Evolutionary conservation across 2,797 vertebrate species (phyloP), one percentile per base, ranked within the genome.

Genomic region (Epinephelus coioides): DNA sequence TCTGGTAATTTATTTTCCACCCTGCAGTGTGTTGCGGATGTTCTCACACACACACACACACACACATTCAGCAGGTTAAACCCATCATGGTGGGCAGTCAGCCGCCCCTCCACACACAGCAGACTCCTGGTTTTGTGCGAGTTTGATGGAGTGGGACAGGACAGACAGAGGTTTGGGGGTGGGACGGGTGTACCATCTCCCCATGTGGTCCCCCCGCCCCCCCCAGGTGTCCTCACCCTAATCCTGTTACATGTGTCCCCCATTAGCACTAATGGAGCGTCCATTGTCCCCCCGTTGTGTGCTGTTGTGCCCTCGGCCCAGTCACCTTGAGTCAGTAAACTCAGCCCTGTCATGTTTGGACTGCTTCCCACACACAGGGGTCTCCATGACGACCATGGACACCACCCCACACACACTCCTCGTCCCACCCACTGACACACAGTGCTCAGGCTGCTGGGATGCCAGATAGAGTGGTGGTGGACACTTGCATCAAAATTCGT

Each of bases 231-330:
- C 90, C 86, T 85, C 85, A 79, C 78, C 84, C 90, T 95, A 94
- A 94, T 95, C 92, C 89, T 68, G 91, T 95, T 94, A 93, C 92
- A 94, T 95, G 90, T 90, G 91, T 94, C 92, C 91, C 90, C 90
- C 91, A 94, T 96, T 94, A 94, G 93, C 84, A 81, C 92, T 93
- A 93, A 93, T 91, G 92, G 94, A 91, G 76, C 86, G 1, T 57
- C 91, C 86, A 92, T 96, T 95, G 95, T 96, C 82, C 81, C 72
- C 75, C 57, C 2, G 86, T 84, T 88, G 85, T 88, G 82, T 78
- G 74, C 85, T 70, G 87, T 47, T 82, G 84, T 83, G 79, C 69
- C 81, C 86, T 77, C 54, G 19, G 84, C 72, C 84, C 89, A 91
- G 92, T 94, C 92, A 92, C 90, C 88, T 91, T 91, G 93, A 95